Evolutionary conservation across 2,113 vertebrate species (phyloP), one percentile per base, ranked within the genome.

Genomic region (Dicentrarchus labrax): DNA sequence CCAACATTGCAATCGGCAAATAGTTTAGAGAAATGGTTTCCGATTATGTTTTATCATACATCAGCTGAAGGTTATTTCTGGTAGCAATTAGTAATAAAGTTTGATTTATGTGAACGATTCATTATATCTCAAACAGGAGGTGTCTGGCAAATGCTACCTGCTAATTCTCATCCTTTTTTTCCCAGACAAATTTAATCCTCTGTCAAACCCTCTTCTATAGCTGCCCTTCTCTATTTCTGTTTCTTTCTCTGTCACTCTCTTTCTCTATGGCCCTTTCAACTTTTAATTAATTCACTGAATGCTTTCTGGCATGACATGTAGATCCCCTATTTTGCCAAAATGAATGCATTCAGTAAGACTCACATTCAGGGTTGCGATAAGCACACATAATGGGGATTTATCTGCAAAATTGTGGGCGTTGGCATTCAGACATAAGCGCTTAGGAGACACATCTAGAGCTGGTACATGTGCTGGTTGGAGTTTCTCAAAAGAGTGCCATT

Each of bases 271-370:
- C 73, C 72, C 72, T 83, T 86, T 92, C 50, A 84, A 90, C 80
- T 84, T 86, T 80, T 88, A 89, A 91, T 90, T 90, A 87, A 79
- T 87, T 90, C 79, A 72, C 64, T 84, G 72, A 88, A 85, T 81
- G 67, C 72, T 76, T 76, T 68, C 69, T 72, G 69, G 69, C 70
- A 50, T 74, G 83, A 86, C 78, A 84, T 76, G 78, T 45, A 81
- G 80, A 85, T 84, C 74, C 43, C 24, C 39, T 64, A 50, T 87
- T 86, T 87, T 86, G 50, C 60, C 67, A 71, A 39, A 84, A 78
- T 36, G 13, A 85, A 64, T 41, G n/a, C 60, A 83, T 84, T 87
- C 47, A 87, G 53, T 10, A 17, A 82, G 54, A 68, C 86, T 86
- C 80, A 79, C 75, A 88, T 89, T 89, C 84, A 89, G 65, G 75